These are phyloP conservation scores for Chiloscyllium punctatum DNA, from an alignment of 2,797 vertebrate genomes.

Conservation along the genomic window DNA sequence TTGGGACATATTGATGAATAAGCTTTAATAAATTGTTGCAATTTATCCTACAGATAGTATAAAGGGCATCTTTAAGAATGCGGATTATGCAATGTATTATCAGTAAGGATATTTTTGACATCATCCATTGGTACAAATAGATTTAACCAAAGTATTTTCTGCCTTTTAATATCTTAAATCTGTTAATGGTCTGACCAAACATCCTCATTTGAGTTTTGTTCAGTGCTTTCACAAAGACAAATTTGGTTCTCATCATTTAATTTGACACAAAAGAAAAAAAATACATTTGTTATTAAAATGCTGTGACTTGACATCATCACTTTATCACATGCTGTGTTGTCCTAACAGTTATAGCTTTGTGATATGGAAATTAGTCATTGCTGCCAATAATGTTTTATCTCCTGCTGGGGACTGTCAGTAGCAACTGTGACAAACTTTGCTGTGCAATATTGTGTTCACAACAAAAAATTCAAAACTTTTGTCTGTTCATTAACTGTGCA, in stretches of 20 bases:
- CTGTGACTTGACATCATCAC: conserved; percentile 3
- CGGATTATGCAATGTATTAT: background rate
- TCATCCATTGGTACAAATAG: background rate
- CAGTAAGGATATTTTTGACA: background rate
- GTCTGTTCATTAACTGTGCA: background rate
- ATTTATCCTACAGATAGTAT: background rate
- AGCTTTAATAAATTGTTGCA: background rate
- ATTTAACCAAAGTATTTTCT: background rate
- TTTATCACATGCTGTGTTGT: background rate
- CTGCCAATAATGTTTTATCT: background rate
- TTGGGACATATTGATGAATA: background rate
- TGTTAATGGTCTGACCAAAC: background rate
- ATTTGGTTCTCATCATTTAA: background rate
- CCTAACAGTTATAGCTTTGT: background rate
- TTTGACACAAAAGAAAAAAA: background rate
- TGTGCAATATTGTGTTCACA: background rate
- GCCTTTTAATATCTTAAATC: background rate
- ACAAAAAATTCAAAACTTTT: background rate
- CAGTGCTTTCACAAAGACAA: background rate
- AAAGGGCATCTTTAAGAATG: background rate
- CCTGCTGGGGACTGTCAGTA: conserved; percentile 21
- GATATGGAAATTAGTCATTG: background rate
- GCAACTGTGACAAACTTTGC: background rate
- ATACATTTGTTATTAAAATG: background rate
- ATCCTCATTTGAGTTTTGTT: background rate